Percentiles rank a stretch among this genome's conserved stretches.
These are phyloP conservation scores for Sylvia borin DNA, from an alignment of 2,797 vertebrate genomes.

Conservation along the genomic window DNA sequence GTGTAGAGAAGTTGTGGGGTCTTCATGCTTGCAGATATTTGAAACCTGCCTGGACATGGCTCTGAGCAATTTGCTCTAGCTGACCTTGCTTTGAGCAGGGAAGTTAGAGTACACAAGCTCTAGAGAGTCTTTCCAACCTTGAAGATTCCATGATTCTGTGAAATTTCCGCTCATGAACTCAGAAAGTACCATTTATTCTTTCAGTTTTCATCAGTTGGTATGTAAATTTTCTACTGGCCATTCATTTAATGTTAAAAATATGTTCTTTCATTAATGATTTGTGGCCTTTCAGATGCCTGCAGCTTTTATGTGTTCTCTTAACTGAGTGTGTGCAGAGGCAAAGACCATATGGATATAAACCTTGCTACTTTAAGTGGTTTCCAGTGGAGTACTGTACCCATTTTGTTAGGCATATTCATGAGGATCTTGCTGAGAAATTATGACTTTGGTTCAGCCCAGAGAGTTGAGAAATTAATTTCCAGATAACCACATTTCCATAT, in stretches of 20 bases:
- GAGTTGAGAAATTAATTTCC: constrained; percentile 10
- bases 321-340: background rate
- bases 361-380: background rate
- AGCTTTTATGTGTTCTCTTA: constrained; percentile 15
- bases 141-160: background rate
- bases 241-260: background rate
- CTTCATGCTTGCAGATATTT: background rate
- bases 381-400: background rate
- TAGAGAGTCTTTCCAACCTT: background rate
- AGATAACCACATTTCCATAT: background rate
- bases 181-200: background rate
- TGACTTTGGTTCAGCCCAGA: background rate
- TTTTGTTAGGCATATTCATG: background rate
- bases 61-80: background rate
- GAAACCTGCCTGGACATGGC: background rate
- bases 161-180: background rate
- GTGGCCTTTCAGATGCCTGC: background rate
- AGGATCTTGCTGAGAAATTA: constrained; percentile 14
- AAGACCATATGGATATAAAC: background rate
- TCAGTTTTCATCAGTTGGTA: background rate
- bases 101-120: background rate
- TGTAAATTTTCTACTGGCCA: background rate
- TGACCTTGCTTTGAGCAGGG: background rate
- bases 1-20: background rate
- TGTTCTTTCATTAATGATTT: background rate